Evolutionary conservation across 2,888 invertebrate species (phyloP).

Genomic region (Carcina quercana): DNA sequence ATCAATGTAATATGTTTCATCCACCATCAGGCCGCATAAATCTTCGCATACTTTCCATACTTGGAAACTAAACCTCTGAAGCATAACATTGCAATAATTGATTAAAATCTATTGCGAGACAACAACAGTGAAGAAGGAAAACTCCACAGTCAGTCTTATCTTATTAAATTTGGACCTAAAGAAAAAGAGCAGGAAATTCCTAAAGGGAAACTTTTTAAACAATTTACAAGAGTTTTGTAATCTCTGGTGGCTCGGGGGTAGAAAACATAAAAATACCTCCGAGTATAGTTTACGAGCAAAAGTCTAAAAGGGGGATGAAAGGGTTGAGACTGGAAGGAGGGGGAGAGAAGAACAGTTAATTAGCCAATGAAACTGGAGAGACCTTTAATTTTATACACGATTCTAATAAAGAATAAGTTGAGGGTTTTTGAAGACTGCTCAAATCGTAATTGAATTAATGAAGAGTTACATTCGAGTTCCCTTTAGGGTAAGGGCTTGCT

Average conservation of each 20-base stretch:
- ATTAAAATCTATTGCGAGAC: no score
- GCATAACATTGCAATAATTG: no score
- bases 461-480: no score
- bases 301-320: neutral
- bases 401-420: slow-evolving; percentile 10
- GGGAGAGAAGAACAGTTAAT: neutral
- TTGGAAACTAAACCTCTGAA: no score
- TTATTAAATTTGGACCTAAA: no score
- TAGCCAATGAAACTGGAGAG: slow-evolving; percentile 2
- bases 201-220: neutral
- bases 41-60: no score
- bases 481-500: no score
- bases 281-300: slow-evolving; percentile 3
- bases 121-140: no score
- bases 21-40: no score
- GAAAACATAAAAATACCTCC: slow-evolving; percentile 7
- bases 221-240: neutral
- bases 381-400: slow-evolving; percentile 7
- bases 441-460: no score
- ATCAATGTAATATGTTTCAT: no score
- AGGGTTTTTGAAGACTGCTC: neutral
- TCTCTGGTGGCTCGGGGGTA: slow-evolving; percentile 1
- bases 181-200: neutral
- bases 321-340: neutral
- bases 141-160: neutral